Percentiles rank a stretch among this genome's conserved stretches.
Evolutionary conservation across 2,797 vertebrate species (phyloP).

Genomic region (Bradypus variegatus): DNA sequence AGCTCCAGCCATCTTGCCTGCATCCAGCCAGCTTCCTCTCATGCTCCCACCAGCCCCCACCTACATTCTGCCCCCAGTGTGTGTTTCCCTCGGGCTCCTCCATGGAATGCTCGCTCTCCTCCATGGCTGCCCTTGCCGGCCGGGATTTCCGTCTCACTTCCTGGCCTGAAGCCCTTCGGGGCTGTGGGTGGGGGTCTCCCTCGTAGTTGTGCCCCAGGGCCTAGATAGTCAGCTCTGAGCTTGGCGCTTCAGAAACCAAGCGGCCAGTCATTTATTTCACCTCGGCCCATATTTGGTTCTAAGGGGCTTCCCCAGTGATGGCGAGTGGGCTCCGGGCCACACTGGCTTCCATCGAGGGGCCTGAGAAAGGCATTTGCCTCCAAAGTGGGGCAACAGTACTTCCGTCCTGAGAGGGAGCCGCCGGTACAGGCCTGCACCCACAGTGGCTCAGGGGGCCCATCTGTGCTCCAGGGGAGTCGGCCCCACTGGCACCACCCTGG

Average conservation of each 20-base stretch:
- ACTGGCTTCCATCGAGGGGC: neutral
- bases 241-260: neutral
- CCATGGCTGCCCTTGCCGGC: neutral
- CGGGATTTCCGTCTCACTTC: neutral
- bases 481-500: neutral
- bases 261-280: accelerated
- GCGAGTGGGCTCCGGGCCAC: neutral
- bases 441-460: neutral
- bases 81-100: neutral
- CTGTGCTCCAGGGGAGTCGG: neutral
- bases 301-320: neutral
- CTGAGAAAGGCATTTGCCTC: neutral
- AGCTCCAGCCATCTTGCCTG: too few relatives aligned
- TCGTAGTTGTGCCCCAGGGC: neutral
- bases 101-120: too few relatives aligned
- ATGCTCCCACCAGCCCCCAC: neutral
- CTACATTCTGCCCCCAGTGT: neutral
- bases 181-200: neutral
- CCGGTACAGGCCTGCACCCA: too few relatives aligned
- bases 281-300: neutral
- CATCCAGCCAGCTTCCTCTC: neutral
- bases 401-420: too few relatives aligned
- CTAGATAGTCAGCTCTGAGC: neutral
- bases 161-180: neutral
- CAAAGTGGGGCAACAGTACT: neutral